Evolutionary conservation across 2,113 vertebrate genomes (phyloP).

Genomic region (Trogon melanurus): DNA sequence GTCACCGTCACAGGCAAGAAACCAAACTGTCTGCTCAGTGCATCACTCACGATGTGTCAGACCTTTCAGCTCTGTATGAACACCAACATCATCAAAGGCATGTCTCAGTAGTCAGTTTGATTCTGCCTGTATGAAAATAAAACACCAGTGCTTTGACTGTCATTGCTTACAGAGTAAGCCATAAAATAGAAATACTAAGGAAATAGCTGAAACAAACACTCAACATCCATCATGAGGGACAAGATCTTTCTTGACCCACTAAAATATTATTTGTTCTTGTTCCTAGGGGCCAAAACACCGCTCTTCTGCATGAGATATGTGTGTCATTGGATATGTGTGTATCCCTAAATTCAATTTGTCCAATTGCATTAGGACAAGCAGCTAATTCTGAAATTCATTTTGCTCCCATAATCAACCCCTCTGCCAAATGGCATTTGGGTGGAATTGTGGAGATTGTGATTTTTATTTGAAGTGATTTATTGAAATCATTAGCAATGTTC

Average conservation of each 20-base stretch:
- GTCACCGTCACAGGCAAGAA: background rate
- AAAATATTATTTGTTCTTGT: conserved; percentile 17
- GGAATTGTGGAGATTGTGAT: conserved; percentile 32
- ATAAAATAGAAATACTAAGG: background rate
- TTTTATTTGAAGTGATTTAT: conserved; percentile 67
- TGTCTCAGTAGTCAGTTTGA: background rate
- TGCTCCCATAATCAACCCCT: conserved; percentile 42
- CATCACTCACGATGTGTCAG: rapidly evolving
- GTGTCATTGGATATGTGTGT: background rate
- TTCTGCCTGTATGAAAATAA: background rate
- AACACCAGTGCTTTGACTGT: background rate
- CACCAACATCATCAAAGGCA: background rate
- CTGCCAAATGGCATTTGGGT: conserved; percentile 43
- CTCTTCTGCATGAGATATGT: background rate
- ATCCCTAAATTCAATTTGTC: conserved; percentile 49
- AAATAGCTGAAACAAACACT: background rate
- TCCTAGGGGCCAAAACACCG: background rate
- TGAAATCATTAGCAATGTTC: conserved; percentile 32
- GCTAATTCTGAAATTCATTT: conserved; percentile 56
- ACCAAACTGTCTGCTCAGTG: background rate
- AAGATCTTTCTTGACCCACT: background rate
- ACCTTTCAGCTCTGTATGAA: background rate
- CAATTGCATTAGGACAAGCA: conserved; percentile 43
- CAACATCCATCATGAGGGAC: background rate
- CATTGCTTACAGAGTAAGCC: background rate